Base-by-base conservation (phyloP, 2,797 vertebrate species). In the Ataeniobius toweri region DNA sequence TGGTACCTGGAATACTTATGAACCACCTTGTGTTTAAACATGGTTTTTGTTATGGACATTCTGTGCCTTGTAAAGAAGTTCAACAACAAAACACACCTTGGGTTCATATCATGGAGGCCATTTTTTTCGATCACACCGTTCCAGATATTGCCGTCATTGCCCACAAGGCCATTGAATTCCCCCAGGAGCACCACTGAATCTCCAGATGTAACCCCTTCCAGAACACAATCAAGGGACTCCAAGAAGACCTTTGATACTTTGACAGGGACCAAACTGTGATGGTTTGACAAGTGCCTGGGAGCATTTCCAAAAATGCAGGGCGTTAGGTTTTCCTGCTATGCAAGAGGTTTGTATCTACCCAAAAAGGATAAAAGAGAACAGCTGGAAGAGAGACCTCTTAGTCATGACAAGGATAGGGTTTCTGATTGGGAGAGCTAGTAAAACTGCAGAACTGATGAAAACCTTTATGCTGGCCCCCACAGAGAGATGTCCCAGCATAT, bases 261-360 rank as follows among this genome's bases (percentile, higher is more conserved):
- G 65, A 68, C 65, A 72, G 20, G 20, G 51, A 53, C 28, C 51
- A 56, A 53, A 55, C 39, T 55, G 28, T 72, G 51, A 41, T 53
- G 31, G 51, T 2, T 24, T 55, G 71, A 53, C 28, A 56, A 72
- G 28, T 53, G 48, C 50, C 20, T 72, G 22, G 31, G 28, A 72
- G 50, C 50, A 56, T 55, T 36, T 72, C 51, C 20, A 56, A 55
- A 72, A 28, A 22, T 72, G 16, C 63, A 67, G 7, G 63, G 20
- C 56, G 20, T 24, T 31, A 41, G 31, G 71, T 72, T 18, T 55
- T 72, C 51, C 71, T 55, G 50, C 50, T 72, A 24, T 39, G 50
- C 71, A 72, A 6, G 51, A 72, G 71, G 51, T 72, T 53, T 55
- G 28, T 39, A 56, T 4, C 50, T 72, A 72, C 50, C 28, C 31